These are phyloP conservation scores for Telmatherina bonti DNA, from an alignment of 2,797 vertebrate species.

Conservation along the genomic window DNA sequence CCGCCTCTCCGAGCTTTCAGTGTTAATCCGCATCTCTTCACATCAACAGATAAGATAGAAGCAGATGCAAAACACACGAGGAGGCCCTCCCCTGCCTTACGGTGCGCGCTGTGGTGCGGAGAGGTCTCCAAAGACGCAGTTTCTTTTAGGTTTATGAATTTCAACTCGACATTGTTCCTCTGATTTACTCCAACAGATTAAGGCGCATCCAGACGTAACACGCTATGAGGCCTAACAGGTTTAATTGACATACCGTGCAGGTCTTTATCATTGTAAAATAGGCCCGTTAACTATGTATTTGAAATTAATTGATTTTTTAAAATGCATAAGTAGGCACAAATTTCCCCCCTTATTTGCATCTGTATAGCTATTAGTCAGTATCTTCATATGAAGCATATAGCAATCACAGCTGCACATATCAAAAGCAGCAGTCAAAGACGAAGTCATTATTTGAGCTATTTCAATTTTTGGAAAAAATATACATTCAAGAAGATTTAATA, in stretches of 20 bases:
- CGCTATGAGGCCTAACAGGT: slow-evolving; percentile 65
- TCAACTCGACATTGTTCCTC: slow-evolving; percentile 51
- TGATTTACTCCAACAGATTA: slow-evolving; percentile 57
- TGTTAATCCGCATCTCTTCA: slow-evolving; percentile 92
- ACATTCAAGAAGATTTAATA: slow-evolving; percentile 32
- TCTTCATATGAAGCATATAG: slow-evolving; percentile 49
- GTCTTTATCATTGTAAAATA: slow-evolving; percentile 72
- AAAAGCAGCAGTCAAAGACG: slow-evolving; percentile 54
- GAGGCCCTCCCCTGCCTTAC: slow-evolving; percentile 77
- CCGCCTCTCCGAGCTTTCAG: slow-evolving; percentile 89
- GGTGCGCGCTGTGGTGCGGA: slow-evolving; percentile 65
- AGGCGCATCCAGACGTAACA: slow-evolving; percentile 59
- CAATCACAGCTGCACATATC: slow-evolving; percentile 42
- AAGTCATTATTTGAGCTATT: slow-evolving; percentile 21
- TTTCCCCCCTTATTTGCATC: slow-evolving; percentile 61
- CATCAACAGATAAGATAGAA: slow-evolving; percentile 91
- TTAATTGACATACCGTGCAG: slow-evolving; percentile 68
- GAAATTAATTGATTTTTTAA: slow-evolving; percentile 73
- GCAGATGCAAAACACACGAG: slow-evolving; percentile 83
- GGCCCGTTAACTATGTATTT: slow-evolving; percentile 69
- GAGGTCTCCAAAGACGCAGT: slow-evolving; percentile 48
- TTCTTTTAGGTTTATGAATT: slow-evolving; percentile 34
- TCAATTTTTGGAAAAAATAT: slow-evolving; percentile 6
- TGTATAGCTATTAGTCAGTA: slow-evolving; percentile 61
- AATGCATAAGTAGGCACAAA: slow-evolving; percentile 63